A percentile compares a stretch with the other conserved stretches of the same genome.
These are phyloP conservation scores for Nyctalus aviator DNA, from an alignment of 2,797 vertebrate species.

Conservation along the genomic window DNA sequence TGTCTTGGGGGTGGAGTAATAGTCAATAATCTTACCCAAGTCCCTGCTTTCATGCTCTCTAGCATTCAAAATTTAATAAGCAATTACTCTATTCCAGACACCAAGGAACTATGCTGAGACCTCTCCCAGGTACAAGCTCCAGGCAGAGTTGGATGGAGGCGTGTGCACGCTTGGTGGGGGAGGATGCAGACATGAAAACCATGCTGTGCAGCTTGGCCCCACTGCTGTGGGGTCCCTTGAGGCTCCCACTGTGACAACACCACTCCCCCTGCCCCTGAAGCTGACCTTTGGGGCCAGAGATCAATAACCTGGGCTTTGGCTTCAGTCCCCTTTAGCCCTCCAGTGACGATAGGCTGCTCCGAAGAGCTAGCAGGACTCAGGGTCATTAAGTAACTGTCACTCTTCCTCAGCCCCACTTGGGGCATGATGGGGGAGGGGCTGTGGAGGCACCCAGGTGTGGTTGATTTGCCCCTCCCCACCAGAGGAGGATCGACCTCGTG, in stretches of 20 bases:
- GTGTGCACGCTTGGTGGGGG: not conserved
- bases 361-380: conserved; percentile 56
- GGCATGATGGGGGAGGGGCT: not conserved
- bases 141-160: not conserved
- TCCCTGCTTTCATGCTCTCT: not conserved
- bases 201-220: not conserved
- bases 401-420: not conserved
- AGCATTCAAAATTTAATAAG: not conserved
- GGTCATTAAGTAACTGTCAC: conserved; percentile 73
- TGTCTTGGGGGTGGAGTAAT: not conserved
- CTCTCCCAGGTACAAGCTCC: not conserved
- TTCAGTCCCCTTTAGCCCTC: conserved; percentile 61
- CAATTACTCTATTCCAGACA: not conserved
- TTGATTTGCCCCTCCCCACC: not conserved
- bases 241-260: conserved; percentile 38
- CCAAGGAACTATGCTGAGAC: not conserved
- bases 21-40: not conserved
- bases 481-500: not conserved
- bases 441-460: not conserved
- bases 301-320: conserved; percentile 83
- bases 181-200: not conserved
- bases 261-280: conserved; percentile 55
- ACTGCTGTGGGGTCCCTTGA: not conserved
- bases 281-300: conserved; percentile 85
- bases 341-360: conserved; percentile 60